Base-by-base conservation (phyloP, 2,888 invertebrate genomes). In the Ferrisia virgata region DNA sequence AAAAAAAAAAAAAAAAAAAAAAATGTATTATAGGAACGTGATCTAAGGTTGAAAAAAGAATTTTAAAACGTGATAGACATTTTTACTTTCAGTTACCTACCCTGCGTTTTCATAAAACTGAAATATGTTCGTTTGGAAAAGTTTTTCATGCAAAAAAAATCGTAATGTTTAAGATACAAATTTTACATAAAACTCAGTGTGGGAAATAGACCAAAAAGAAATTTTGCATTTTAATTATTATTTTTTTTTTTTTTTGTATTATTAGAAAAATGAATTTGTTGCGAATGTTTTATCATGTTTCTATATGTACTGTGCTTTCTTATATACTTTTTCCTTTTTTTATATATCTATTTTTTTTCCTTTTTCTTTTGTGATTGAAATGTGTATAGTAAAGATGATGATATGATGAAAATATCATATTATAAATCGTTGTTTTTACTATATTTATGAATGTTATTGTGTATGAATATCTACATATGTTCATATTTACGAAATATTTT, bases 231-330 rank as follows among this genome's bases (percentile, higher is more conserved):
- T 76, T 76, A 76, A 76, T 76, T 76, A 36, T 36, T 76, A 53
- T 69, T 69, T 64, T 11, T 25, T 64, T 64, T 64, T 69, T 69
- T 69, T 69, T 69, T 69, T 69, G 69, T 76, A 76, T 76, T 76
- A 76, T 76, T 76, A 76, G 72, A 36, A 36, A 76, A 64, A 76
- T 36, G 72, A 76, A 76, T 76, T 64, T 36, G 72, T 76, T 76
- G 36, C 72, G 72, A 76, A 76, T 76, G 72, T 76, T 76, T 76
- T 76, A 76, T 76, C 72, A 76, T 76, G 72, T 76, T 76, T 76
- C 72, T 76, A 76, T 69, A 33, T 76, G 36, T 36, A 36, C 18
- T 76, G 72, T 36, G 33, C 36, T 76, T 76, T 76, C 31, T 69
- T n/a, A 31, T 64, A 28, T 25, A 31, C 31, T 69, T 69, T 33